Evolutionary conservation across 2,888 invertebrate species (phyloP).

Genomic region (Hedychridium roseum): DNA sequence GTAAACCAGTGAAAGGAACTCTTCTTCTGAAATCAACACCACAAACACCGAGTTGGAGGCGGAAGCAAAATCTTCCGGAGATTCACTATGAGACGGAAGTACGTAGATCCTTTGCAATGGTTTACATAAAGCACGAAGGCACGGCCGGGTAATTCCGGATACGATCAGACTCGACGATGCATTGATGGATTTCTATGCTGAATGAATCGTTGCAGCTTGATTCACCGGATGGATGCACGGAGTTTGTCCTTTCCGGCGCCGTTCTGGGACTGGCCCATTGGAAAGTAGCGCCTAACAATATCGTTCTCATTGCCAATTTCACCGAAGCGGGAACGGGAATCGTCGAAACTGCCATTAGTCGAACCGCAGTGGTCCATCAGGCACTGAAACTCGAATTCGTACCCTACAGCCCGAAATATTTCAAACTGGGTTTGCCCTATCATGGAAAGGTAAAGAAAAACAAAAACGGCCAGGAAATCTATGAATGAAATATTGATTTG

Average conservation of each 20-base stretch:
- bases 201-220: slow-evolving; percentile 40
- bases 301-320: slow-evolving; percentile 62
- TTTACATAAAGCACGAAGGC: too few species aligned
- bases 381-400: slow-evolving; percentile 70
- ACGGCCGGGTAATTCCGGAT: neutral
- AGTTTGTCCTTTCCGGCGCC: slow-evolving; percentile 55
- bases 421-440: slow-evolving; percentile 77
- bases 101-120: too few species aligned
- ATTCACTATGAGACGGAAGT: slow-evolving; percentile 56
- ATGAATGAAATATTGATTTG: too few species aligned
- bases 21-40: slow-evolving; percentile 62
- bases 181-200: too few species aligned
- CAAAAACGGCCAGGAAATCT: too few species aligned
- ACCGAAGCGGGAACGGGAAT: slow-evolving; percentile 73
- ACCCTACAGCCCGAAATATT: slow-evolving; percentile 68
- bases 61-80: slow-evolving; percentile 53
- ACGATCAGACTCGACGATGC: neutral
- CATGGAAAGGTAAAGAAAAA: slow-evolving; percentile 69
- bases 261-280: slow-evolving; percentile 56
- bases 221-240: slow-evolving; percentile 56
- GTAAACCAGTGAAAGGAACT: slow-evolving; percentile 69
- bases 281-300: slow-evolving; percentile 56
- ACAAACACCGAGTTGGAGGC: slow-evolving; percentile 55
- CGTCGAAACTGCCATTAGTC: slow-evolving; percentile 70
- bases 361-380: slow-evolving; percentile 68